Base-by-base conservation (phyloP, 2,888 invertebrate species). In the Leptopilina drosophilae region DNA sequence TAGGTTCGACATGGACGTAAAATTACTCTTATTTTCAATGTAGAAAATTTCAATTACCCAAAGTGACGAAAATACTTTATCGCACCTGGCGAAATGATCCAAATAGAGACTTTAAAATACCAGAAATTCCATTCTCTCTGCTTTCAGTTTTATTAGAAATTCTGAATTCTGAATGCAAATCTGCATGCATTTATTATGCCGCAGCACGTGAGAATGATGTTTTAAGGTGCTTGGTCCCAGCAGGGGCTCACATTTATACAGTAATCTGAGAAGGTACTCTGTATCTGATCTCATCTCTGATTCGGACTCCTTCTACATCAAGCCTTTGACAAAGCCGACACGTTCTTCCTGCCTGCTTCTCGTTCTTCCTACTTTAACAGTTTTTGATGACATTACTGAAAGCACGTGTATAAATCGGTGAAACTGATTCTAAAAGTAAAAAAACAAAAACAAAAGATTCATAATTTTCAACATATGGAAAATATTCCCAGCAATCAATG, bases 171-270 rank as follows among this genome's bases (percentile, higher is more conserved):
- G 69, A 69, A 69, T 69, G 69, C 69, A 69, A 69, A 73, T 73
- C 40, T 73, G 3, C n/a, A 15, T 69, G 26, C 81, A 84, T 85
- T 84, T 85, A 84, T 87, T 87, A 86, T 85, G 88, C 87, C 84
- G 87, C 85, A 84, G 90, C 88, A 89, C 88, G 89, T 89, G 89
- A 89, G 88, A 90, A 90, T 88, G 88, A 88, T 87, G 87, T 85
- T 88, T 89, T 88, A 88, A 90, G 88, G 89, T 88, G 88, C 88
- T 85, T 84, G 87, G 86, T 85, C 87, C 80, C 87, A 86, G 86
- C 87, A 80, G 87, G 87, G 83, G 82, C 84, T 86, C 86, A 85
- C 87, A 85, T 20, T 1, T 20, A 20, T 85, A 86, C 85, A 81
- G 89, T 88, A 89, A 89, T 88, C 89, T 84, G 87, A 90, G 89